These are phyloP conservation scores for Hypercompe scribonia DNA, from an alignment of 2,888 invertebrate genomes.

Conservation along the genomic window DNA sequence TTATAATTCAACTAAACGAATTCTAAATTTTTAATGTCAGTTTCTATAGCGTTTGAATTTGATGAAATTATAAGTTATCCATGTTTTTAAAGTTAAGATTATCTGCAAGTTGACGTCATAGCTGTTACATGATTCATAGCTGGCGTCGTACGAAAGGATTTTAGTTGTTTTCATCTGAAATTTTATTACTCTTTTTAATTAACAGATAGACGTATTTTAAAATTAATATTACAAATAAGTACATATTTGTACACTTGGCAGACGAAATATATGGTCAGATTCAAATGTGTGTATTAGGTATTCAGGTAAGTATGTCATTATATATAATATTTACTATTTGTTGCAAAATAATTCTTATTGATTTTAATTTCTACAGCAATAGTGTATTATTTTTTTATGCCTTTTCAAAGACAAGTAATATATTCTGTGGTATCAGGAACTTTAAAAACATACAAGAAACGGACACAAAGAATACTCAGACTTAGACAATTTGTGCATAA, in stretches of 20 bases:
- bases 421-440: too few relatives aligned
- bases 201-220: neutral
- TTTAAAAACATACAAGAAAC: too few relatives aligned
- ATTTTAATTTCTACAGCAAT: too few relatives aligned
- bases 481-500: too few relatives aligned
- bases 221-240: neutral
- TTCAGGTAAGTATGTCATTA: too few relatives aligned
- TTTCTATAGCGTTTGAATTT: neutral
- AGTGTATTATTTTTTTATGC: too few relatives aligned
- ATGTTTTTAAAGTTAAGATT: neutral
- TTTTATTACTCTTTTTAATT: neutral
- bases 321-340: too few relatives aligned
- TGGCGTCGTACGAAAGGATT: neutral
- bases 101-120: slow-evolving; percentile 9
- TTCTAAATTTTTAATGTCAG: neutral
- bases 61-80: neutral
- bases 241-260: too few relatives aligned
- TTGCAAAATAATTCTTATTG: too few relatives aligned
- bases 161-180: neutral
- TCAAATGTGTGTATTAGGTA: neutral
- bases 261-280: neutral
- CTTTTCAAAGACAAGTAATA: too few relatives aligned
- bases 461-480: too few relatives aligned
- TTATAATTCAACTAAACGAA: neutral
- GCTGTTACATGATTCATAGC: slow-evolving; percentile 6